Evolutionary conservation across 2,113 vertebrate genomes (phyloP), one percentile per base, ranked within the genome.

Genomic region (Chamaetylas fuelleborni): DNA sequence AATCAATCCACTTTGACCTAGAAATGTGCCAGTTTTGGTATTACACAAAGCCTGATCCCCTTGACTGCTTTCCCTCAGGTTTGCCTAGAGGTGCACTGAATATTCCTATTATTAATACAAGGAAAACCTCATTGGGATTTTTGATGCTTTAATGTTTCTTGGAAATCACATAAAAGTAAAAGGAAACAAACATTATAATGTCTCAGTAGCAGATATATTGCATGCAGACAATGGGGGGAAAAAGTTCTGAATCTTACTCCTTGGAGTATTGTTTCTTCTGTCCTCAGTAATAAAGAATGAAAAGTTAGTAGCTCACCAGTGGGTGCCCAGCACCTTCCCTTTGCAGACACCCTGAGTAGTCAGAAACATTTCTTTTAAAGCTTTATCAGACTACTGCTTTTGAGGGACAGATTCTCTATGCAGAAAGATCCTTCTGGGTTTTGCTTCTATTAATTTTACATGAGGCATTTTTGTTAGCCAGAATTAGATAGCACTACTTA

Each of bases 361-460:
- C 47, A 78, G 64, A 14, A 88, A 54, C 4, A 31, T 11, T 20
- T 14, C 19, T 88, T 88, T 73, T 78, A 62, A 88, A 91, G 34
- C 33, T 71, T 84, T 83, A 64, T 81, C 86, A 74, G 60, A 65
- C 0, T 0, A 62, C 8, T 86, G 20, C 23, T 61, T 88, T 93
- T 80, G 47, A 92, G 92, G 38, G 56, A 74, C 6, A 40, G 26
- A 53, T 58, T 54, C 42, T 78, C 78, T 86, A 92, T 51, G 25
- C 66, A 92, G 45, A 66, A 80, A 82, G 42, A 62, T 71, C 64
- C 42, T 88, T 77, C 67, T 81, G 92, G 45, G 62, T 57, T 92
- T 96, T 93, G 60, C 80, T 94, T 78, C 77, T 81, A 86, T 94
- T 92, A 88, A 94, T 94, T 96, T 94, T 95, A 47, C 60, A 92